These are phyloP conservation scores for Pemphigus obesinymphae DNA, from an alignment of 1,140 invertebrate genomes.

Conservation along the genomic window DNA sequence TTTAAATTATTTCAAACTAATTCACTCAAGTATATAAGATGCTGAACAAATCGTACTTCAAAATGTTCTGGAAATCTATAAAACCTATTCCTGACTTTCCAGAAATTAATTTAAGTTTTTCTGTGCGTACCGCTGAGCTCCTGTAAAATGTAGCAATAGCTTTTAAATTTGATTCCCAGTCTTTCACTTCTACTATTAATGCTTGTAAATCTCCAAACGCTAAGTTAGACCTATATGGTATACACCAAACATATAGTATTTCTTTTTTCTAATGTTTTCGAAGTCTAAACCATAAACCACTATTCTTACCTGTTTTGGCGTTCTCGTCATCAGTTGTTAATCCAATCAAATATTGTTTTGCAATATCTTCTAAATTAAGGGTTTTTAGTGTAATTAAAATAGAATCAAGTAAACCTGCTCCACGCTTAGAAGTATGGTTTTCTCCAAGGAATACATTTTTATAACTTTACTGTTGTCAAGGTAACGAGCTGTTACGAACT, in stretches of 20 bases:
- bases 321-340: conserved; percentile 30
- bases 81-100: background rate
- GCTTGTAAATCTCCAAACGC: too few relatives aligned
- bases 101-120: conserved; percentile 16
- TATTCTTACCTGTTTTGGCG: conserved; percentile 20
- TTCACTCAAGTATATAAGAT: conserved; percentile 14
- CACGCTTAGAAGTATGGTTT: background rate
- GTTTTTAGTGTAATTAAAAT: background rate
- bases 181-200: conserved; percentile 26
- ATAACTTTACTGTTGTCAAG: conserved; percentile 2
- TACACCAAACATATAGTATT: conserved; percentile 15
- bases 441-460: conserved; percentile 8
- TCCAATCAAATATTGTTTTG: conserved; percentile 11
- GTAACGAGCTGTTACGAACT: conserved; percentile 13
- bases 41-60: conserved; percentile 32
- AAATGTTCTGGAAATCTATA: conserved; percentile 18
- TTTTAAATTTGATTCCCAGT: conserved; percentile 24
- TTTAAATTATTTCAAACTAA: conserved; percentile 29
- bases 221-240: background rate
- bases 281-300: conserved; percentile 6
- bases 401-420: conserved; percentile 3
- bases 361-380: background rate
- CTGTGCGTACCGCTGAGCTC: conserved; percentile 3
- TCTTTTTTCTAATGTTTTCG: conserved; percentile 19
- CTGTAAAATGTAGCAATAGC: conserved; percentile 31